Base-by-base conservation (phyloP, 1,140 invertebrate species). In the Drosophila bocqueti region DNA sequence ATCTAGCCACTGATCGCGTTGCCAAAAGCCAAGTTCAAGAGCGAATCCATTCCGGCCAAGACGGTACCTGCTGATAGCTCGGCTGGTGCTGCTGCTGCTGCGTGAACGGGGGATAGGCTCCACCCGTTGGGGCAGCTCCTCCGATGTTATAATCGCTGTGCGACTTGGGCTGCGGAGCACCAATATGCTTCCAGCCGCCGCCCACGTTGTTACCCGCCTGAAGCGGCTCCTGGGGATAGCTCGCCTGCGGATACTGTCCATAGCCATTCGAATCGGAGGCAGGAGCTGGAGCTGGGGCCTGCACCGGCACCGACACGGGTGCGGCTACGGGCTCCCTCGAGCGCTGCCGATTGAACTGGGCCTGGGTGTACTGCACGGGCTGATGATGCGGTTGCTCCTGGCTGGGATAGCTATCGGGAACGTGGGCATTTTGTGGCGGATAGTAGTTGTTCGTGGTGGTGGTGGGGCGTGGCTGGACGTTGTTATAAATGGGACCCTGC, bases 401-500 rank as follows among this genome's bases (percentile, higher is more conserved):
- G 71, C 63, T 77, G 47, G 79, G 72, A 74, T 91, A 80, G 52
- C 76, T 79, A 75, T 63, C 72, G 69, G 67, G 81, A 64, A 47
- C 59, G 50, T 83, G 76, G 58, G 74, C 63, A 45, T 74, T 64
- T 54, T 69, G 66, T 11, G 63, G 65, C 58, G 72, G 54, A 74
- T 76, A 78, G 45, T 61, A 60, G 66, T 50, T 74, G 76, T 24
- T 69, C 69, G 16, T n/a, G 69, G 67, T 7, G 26, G 26, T 55
- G 36, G 79, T 59, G 69, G 69, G 60, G 58, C 78, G 77, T 9
- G 76, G 68, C 46, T 83, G 79, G 64, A 92, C 84, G 77, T 92
- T 92, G 76, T 92, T 92, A 90, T 92, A 92, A 81, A 91, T 86
- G 74, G 87, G 79, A 58, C 79, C 91, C 91, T 92, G 91, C 49